Evolutionary conservation across 2,113 vertebrate species (phyloP).

Genomic region (Mohoua ochrocephala): DNA sequence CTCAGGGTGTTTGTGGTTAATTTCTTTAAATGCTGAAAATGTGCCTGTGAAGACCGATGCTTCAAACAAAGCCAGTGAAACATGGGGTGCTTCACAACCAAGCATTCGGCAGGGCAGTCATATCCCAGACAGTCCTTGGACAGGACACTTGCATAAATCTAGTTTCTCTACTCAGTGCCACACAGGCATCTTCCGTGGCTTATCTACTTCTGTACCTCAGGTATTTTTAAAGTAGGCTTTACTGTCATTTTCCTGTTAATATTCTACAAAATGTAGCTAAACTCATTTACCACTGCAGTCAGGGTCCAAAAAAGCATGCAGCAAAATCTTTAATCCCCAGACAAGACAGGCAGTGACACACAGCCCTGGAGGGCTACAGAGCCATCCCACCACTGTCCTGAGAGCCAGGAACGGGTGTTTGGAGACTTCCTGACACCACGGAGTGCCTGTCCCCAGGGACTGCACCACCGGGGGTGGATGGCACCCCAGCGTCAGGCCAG

Average conservation of each 20-base stretch:
- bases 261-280: not conserved
- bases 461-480: rapidly evolving
- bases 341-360: not conserved
- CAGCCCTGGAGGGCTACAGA: not conserved
- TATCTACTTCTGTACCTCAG: not conserved
- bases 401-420: not conserved
- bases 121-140: not conserved
- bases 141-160: not conserved
- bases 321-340: not conserved
- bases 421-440: not conserved
- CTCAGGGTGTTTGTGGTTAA: not conserved
- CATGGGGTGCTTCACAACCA: not conserved
- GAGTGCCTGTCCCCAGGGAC: not conserved
- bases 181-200: not conserved
- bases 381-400: rapidly evolving
- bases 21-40: not conserved
- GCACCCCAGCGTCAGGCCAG: not conserved
- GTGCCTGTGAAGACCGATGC: not conserved
- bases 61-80: not conserved
- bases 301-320: not conserved
- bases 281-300: not conserved
- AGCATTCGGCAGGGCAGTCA: not conserved
- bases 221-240: not conserved
- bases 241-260: not conserved
- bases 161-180: not conserved